A percentile compares a stretch with the other conserved stretches of the same genome.
These are phyloP conservation scores for Myrmecophaga tridactyla DNA, from an alignment of 2,113 vertebrate species.

Conservation along the genomic window DNA sequence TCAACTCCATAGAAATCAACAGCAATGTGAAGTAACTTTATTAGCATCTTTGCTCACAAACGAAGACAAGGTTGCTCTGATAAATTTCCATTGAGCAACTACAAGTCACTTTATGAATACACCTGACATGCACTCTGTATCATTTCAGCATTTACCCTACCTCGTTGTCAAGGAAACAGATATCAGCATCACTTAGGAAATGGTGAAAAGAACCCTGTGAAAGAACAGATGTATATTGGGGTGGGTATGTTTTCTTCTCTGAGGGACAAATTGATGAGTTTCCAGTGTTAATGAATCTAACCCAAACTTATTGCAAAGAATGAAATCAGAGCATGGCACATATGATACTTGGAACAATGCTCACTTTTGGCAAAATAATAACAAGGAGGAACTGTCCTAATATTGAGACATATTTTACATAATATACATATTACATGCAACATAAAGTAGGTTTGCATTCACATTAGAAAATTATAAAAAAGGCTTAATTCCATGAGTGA, in stretches of 20 bases:
- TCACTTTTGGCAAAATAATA: background rate
- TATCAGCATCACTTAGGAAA: conserved; percentile 16
- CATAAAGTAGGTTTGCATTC: background rate
- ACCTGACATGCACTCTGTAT: background rate
- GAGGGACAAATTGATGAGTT: background rate
- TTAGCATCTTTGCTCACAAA: conserved; percentile 36
- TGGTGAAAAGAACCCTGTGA: conserved; percentile 17
- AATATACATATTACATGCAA: background rate
- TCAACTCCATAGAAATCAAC: background rate
- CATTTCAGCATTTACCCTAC: conserved; percentile 12
- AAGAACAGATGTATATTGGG: background rate
- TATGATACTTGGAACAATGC: background rate
- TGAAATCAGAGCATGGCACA: background rate
- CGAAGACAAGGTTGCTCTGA: conserved; percentile 24
- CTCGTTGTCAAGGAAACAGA: conserved; percentile 71
- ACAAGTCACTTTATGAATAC: conserved; percentile 24
- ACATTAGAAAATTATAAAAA: background rate
- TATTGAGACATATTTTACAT: background rate
- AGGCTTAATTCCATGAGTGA: background rate
- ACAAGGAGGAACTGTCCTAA: background rate
- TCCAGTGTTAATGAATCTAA: background rate
- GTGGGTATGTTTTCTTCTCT: background rate
- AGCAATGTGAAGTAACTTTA: background rate
- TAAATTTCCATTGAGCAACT: conserved; percentile 32
- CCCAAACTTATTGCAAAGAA: background rate